Evolutionary conservation across 2,113 vertebrate genomes (phyloP), one percentile per base, ranked within the genome.

Genomic region (Rallus limicola): DNA sequence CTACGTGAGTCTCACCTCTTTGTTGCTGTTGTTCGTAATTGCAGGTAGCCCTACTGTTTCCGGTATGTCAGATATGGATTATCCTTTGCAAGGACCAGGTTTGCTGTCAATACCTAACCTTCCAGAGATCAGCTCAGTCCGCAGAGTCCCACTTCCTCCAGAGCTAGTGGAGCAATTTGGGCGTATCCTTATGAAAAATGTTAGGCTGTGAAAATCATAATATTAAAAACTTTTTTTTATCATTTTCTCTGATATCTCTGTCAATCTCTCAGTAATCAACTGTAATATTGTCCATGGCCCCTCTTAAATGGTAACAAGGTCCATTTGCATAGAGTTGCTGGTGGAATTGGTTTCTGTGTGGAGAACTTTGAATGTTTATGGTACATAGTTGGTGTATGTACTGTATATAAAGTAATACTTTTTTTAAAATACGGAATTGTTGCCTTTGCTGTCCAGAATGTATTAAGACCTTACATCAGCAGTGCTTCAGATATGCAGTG

Each of bases 121-220:
- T 63, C 99, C 99, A 2, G 99, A 99, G 96, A 99, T 99, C 92
- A 99, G 98, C 63, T 96, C 99, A 4, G 98, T 99, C 58, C 98
- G 98, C 69, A 97, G 99, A 93, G 98, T 99, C 59, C 99, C 99
- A 11, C 98, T 99, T 25, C 99, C 99, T 1, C 99, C 99, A 5
- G 99, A 99, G 92, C 98, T 99, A 44, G 99, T 99, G 58, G 99
- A 99, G 94, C 99, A 99, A 90, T 99, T 99, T 97, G 98, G 99
- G 86, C 99, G 99, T 99, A 99, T 99, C 99, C 98, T 99, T 31
- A n/a, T n/a, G 10, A 52, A 70, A 93, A 65, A 10, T 40, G 10
- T 42, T 56, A 23, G 1, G 4, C 26, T 71, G 5, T 68, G 8
- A 58, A 25, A 53, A 6, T 58, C 31, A 17, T 58, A 83, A 31